Conservation (phyloP, 2,113 vertebrate genomes). For the Leptosomus discolor region DNA sequence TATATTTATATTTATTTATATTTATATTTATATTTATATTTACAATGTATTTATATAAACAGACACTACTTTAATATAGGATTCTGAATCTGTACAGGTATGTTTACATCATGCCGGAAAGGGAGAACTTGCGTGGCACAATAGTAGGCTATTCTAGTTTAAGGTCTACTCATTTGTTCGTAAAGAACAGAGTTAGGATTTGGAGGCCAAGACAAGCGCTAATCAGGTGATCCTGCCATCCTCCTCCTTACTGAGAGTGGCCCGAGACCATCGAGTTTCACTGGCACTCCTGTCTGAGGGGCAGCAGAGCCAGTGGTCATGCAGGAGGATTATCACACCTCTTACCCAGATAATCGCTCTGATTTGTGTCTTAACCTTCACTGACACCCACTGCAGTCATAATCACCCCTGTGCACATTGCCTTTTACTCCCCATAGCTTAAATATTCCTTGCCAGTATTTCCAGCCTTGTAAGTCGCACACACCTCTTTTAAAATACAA, state of each 20-base stretch:
- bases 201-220: neutral
- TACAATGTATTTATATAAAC: neutral
- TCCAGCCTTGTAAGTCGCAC: accelerated
- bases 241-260: neutral
- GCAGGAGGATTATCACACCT: neutral
- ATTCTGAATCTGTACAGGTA: neutral
- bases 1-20: too few relatives aligned
- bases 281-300: neutral
- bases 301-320: neutral
- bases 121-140: neutral
- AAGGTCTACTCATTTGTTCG: neutral
- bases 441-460: neutral
- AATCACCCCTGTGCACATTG: neutral
- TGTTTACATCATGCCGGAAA: neutral
- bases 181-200: neutral
- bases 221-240: neutral
- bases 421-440: neutral
- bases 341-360: neutral
- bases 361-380: neutral
- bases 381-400: neutral
- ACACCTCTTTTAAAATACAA: neutral
- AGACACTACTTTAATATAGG: neutral
- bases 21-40: neutral
- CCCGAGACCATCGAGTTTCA: neutral
- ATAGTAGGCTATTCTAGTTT: neutral